These are phyloP conservation scores for Nothocercus julius DNA, from an alignment of 2,113 vertebrate species.

Conservation along the genomic window DNA sequence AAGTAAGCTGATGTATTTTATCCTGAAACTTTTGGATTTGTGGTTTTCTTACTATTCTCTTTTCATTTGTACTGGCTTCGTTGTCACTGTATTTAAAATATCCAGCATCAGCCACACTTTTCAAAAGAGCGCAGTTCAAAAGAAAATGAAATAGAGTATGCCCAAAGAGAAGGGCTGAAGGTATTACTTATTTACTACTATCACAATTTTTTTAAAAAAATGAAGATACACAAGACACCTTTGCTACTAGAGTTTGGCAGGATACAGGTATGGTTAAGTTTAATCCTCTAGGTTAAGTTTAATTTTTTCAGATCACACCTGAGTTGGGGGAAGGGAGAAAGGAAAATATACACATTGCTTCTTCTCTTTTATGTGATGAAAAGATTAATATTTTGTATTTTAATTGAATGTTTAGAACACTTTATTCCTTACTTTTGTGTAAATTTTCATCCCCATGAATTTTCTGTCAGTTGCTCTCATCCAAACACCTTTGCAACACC, in stretches of 20 bases:
- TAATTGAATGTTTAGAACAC: not conserved
- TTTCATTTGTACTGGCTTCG: not conserved
- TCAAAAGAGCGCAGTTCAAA: not conserved
- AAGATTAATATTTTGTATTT: not conserved
- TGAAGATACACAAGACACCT: not conserved
- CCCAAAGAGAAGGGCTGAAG: not conserved
- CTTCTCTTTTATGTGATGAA: not conserved
- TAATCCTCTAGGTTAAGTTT: not conserved
- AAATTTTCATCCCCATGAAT: not conserved
- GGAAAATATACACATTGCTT: not conserved
- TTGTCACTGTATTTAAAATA: not conserved
- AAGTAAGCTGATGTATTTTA: not conserved
- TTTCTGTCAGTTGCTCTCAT: not conserved
- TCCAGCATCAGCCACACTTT: not conserved
- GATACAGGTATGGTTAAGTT: not conserved
- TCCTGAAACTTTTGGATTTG: not conserved
- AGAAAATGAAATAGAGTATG: not conserved
- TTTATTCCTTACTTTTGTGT: not conserved
- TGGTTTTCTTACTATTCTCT: not conserved
- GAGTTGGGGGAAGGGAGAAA: not conserved
- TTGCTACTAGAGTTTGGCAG: not conserved
- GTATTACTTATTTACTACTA: not conserved
- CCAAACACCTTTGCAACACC: not conserved
- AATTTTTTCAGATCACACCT: not conserved
- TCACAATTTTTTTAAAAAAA: not conserved